These are phyloP conservation scores for Molanna angustata DNA, from an alignment of 2,888 invertebrate genomes.

Conservation along the genomic window DNA sequence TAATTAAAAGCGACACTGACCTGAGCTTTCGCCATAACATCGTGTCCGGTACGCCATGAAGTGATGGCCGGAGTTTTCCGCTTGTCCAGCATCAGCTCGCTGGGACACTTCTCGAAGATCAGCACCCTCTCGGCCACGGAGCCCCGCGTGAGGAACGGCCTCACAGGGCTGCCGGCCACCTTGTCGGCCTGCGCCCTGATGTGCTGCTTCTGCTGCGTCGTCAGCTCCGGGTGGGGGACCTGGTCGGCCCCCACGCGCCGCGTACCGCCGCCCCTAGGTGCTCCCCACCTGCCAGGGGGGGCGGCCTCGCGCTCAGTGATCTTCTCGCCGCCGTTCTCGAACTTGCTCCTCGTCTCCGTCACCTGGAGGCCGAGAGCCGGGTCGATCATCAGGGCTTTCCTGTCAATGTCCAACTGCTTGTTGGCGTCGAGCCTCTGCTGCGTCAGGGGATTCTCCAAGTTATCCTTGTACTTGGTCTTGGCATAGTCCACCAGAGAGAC, in stretches of 20 bases:
- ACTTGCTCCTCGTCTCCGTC: conserved; percentile 52
- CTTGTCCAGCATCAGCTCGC: conserved; percentile 71
- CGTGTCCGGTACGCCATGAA: conserved; percentile 57
- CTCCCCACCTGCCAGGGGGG: conserved; percentile 42
- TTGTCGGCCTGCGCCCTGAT: conserved; percentile 42
- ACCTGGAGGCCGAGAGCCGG: conserved; percentile 53
- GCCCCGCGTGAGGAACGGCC: conserved; percentile 83
- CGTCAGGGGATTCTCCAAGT: conserved; percentile 46
- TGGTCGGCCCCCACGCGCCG: conserved; percentile 40
- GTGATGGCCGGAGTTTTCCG: conserved; percentile 56
- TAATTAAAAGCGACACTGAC: no score
- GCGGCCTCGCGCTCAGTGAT: conserved; percentile 38
- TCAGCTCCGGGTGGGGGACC: conserved; percentile 67
- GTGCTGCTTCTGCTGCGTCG: conserved; percentile 59
- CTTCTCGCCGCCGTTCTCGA: conserved; percentile 37
- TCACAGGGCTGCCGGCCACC: conserved; percentile 64
- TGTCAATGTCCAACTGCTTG: conserved; percentile 46
- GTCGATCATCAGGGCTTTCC: conserved; percentile 48
- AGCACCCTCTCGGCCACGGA: conserved; percentile 88
- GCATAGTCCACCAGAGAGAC: conserved; percentile 64
- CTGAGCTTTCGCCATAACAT: conserved; percentile 57
- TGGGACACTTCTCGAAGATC: conserved; percentile 88
- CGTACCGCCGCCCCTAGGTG: conserved; percentile 47
- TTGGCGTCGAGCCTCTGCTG: conserved; percentile 44
- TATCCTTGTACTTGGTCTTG: conserved; percentile 62